Evolutionary conservation across 92 coral and sea anemone species (phyloP).

Genomic region (Bergia sp.): DNA sequence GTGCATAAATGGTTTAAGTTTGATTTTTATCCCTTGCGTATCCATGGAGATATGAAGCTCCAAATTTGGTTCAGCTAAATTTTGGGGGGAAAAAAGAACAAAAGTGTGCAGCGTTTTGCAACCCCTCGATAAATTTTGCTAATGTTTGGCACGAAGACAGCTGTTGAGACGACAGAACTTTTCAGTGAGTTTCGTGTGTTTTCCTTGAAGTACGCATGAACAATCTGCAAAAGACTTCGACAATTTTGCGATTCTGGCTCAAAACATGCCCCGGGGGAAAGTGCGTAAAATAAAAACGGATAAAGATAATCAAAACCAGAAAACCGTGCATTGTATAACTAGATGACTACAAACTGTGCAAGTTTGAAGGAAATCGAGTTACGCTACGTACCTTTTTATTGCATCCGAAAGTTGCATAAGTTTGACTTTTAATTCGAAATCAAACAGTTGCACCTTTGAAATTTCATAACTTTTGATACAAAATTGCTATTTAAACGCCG

Average conservation of each 20-base stretch:
- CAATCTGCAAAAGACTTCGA: not conserved
- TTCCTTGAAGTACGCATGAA: not conserved
- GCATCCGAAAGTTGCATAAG: not conserved
- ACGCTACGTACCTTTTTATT: not conserved
- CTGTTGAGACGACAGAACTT: not conserved
- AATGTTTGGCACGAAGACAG: not conserved
- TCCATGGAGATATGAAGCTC: not conserved
- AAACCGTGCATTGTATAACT: not conserved
- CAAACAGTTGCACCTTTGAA: not conserved
- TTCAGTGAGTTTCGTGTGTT: not conserved
- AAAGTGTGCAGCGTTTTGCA: not conserved
- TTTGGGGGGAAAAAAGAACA: not conserved
- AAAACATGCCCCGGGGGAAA: not conserved
- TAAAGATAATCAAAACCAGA: not conserved
- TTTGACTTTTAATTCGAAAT: slow-evolving; percentile 2
- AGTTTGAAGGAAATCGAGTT: not conserved
- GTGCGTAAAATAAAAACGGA: not conserved
- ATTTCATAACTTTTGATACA: not conserved
- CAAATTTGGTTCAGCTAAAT: not conserved
- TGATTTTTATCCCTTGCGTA: not conserved
- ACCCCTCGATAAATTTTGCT: not conserved
- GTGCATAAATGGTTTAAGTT: not conserved
- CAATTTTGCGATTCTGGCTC: not conserved
- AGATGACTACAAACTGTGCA: too few relatives aligned
- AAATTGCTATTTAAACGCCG: not conserved